Evolutionary conservation across 2,888 invertebrate species (phyloP), one percentile per base, ranked within the genome.

Genomic region (Plutella xylostella): DNA sequence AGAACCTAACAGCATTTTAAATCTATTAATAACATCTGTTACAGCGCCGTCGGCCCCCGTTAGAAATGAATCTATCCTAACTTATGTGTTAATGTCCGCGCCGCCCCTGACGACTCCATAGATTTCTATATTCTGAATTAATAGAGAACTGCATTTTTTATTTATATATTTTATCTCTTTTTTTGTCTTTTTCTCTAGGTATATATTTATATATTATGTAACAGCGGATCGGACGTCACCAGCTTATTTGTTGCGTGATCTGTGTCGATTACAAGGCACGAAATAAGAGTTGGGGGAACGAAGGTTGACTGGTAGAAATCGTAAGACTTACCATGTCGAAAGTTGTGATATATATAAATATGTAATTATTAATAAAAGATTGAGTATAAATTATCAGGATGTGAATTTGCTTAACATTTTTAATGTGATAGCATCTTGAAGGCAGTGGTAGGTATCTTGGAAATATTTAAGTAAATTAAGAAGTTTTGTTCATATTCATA

Each of bases 221-320:
- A 70, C 64, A 68, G 57, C 63, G 67, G 69, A 72, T 67, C 74
- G 80, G 80, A 82, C 80, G 80, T 71, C 68, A 73, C 74, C 64
- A 72, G 71, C 65, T 72, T 72, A 71, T 75, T n/a, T n/a, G 62
- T 65, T 68, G 63, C 65, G 60, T 63, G 68, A 71, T 68, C 63
- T 64, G 3, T 28, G n/a, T 28, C 9, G 9, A 28, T 6, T 28
- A 28, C 28, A 28, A n/a, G n/a, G n/a, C n/a, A n/a, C n/a, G n/a
- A n/a, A n/a, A n/a, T n/a, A n/a, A n/a, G n/a, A n/a, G n/a, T n/a
- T n/a, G n/a, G n/a, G n/a, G n/a, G n/a, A n/a, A n/a, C n/a, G n/a
- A n/a, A n/a, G n/a, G n/a, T n/a, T n/a, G n/a, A n/a, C n/a, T n/a
- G n/a, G n/a, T n/a, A n/a, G n/a, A n/a, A n/a, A n/a, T n/a, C n/a